These are phyloP conservation scores for Malacoctenus gilli DNA, from an alignment of 2,797 vertebrate genomes.

Conservation along the genomic window DNA sequence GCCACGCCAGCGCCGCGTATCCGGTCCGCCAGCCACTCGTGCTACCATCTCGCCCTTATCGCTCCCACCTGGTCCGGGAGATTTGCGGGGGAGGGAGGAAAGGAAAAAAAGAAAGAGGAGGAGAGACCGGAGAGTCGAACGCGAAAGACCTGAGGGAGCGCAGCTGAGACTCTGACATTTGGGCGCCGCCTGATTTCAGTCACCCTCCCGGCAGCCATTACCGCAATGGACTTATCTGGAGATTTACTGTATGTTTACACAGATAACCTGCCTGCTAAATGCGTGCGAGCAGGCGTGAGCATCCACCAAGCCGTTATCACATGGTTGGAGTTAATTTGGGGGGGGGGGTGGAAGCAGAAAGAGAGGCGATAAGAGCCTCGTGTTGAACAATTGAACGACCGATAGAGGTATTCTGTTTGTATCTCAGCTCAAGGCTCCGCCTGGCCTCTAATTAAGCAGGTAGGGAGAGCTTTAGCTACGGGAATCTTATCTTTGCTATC, in stretches of 20 bases:
- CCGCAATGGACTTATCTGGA: slow-evolving; percentile 29
- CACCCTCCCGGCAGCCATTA: slow-evolving; percentile 8
- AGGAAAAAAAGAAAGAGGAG: background rate
- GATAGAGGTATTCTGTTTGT: slow-evolving; percentile 47
- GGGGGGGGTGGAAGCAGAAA: slow-evolving; percentile 18
- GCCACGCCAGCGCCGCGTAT: slow-evolving; percentile 51
- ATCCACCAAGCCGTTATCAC: slow-evolving; percentile 31
- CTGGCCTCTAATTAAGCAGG: slow-evolving; percentile 67
- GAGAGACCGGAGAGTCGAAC: slow-evolving; percentile 24
- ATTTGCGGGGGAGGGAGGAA: too few relatives aligned
- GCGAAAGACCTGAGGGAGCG: slow-evolving; percentile 26
- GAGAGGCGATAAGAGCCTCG: slow-evolving; percentile 44
- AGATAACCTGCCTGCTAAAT: slow-evolving; percentile 35
- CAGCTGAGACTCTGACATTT: slow-evolving; percentile 15
- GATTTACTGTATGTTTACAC: slow-evolving; percentile 30
- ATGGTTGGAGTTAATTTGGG: slow-evolving; percentile 58
- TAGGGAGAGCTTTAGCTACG: slow-evolving; percentile 34
- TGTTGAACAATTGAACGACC: slow-evolving; percentile 48
- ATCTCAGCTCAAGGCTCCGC: slow-evolving; percentile 38
- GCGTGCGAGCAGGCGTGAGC: slow-evolving; percentile 15
- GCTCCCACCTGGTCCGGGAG: slow-evolving; percentile 66
- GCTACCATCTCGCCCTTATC: slow-evolving; percentile 63
- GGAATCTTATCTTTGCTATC: slow-evolving; percentile 65
- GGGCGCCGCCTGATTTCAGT: background rate
- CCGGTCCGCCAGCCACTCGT: slow-evolving; percentile 51